Conservation (phyloP, 2,888 invertebrate genomes). For the Orthonevra nobilis region DNA sequence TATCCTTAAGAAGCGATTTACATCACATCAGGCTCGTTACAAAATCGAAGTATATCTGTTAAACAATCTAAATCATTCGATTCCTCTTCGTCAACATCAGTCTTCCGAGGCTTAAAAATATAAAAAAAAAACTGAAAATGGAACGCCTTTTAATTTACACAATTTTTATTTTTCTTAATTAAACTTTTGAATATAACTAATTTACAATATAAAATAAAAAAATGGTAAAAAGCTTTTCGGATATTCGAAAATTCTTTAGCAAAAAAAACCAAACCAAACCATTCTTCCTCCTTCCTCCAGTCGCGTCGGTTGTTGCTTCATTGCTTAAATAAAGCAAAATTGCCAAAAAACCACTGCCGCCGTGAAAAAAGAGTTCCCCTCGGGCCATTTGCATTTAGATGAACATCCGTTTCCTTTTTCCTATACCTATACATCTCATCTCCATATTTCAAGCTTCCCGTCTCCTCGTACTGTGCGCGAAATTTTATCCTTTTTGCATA, state of each 20-base stretch:
- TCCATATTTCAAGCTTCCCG: slow-evolving; percentile 60
- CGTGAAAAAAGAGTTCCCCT: slow-evolving; percentile 54
- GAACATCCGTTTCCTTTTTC: slow-evolving; percentile 67
- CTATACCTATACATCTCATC: slow-evolving; percentile 66
- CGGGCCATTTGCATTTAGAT: slow-evolving; percentile 68
- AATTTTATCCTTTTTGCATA: slow-evolving; percentile 69
- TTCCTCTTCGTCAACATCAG: background rate
- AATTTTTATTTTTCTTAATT: slow-evolving; percentile 62
- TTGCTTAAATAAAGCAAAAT: background rate
- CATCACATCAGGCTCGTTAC: no score
- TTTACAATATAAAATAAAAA: slow-evolving; percentile 57
- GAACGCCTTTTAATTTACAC: slow-evolving; percentile 29
- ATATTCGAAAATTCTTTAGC: slow-evolving; percentile 27
- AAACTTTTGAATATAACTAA: slow-evolving; percentile 61
- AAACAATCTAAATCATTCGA: background rate
- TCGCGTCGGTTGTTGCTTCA: background rate
- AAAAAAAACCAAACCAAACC: no score
- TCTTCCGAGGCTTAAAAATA: background rate
- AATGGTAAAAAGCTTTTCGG: slow-evolving; percentile 13
- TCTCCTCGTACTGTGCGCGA: slow-evolving; percentile 32
- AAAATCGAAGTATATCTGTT: no score
- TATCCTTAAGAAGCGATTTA: no score
- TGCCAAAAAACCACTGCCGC: slow-evolving; percentile 5
- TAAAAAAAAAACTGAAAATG: slow-evolving; percentile 7
- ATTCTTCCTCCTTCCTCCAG: background rate